phyloP scores from a whole-genome alignment of 2,797 vertebrate species.

The Hozukius guyotensis region DNA sequence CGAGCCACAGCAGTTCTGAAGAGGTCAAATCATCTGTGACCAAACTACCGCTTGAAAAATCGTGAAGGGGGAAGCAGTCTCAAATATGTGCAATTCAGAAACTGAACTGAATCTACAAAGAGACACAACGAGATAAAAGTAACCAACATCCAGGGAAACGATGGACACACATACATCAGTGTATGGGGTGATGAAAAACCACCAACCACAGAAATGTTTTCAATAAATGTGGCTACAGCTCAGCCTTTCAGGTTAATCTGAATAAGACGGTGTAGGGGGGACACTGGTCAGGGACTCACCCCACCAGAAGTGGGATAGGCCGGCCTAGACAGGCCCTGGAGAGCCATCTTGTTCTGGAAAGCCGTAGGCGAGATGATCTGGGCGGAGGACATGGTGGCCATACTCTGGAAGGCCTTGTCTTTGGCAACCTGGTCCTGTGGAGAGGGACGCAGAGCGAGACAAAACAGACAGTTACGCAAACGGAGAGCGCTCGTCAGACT shows the following conservation, averaged over 20 bases:
- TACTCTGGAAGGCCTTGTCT: slow-evolving; percentile 97
- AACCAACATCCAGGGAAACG: not conserved
- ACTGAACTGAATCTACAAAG: not conserved
- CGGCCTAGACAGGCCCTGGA: slow-evolving; percentile 88
- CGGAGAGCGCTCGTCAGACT: slow-evolving; percentile 32
- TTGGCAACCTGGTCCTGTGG: slow-evolving; percentile 94
- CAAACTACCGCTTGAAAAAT: not conserved
- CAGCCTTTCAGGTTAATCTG: not conserved
- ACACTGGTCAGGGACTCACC: slow-evolving; percentile 82
- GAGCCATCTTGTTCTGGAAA: slow-evolving; percentile 94
- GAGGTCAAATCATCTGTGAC: not conserved
- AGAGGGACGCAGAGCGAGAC: slow-evolving; percentile 30
- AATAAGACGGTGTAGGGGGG: not conserved
- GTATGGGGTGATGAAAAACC: not conserved
- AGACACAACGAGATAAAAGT: not conserved
- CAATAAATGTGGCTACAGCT: not conserved
- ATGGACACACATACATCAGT: not conserved
- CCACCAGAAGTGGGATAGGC: slow-evolving; percentile 89
- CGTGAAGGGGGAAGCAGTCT: no score
- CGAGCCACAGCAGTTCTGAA: not conserved
- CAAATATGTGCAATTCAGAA: no score
- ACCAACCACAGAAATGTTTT: not conserved
- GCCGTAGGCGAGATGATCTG: slow-evolving; percentile 95
- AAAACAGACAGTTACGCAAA: slow-evolving; percentile 48
- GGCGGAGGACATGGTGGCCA: slow-evolving; percentile 96